Conservation (phyloP, 2,797 vertebrate genomes). For the Amblyraja radiata region DNA sequence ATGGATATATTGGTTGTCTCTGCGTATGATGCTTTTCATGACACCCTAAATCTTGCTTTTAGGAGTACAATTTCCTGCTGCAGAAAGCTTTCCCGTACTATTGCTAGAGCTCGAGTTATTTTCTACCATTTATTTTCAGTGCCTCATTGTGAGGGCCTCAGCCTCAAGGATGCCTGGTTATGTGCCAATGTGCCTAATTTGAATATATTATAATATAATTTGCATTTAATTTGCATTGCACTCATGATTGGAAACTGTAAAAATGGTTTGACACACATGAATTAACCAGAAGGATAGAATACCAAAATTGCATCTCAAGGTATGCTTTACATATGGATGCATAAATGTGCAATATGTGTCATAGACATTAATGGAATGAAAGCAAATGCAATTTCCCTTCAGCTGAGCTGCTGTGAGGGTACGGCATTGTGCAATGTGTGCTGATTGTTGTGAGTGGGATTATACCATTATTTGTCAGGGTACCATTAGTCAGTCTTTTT, state of each 20-base stretch:
- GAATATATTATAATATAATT: slow-evolving; percentile 36
- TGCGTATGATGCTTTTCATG: background rate
- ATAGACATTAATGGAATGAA: background rate
- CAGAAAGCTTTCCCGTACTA: background rate
- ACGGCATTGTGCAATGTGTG: background rate
- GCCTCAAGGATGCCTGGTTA: slow-evolving; percentile 20
- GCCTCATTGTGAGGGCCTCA: background rate
- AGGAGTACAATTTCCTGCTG: background rate
- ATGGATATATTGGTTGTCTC: background rate
- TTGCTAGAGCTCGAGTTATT: background rate
- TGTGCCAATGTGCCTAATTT: slow-evolving; percentile 34
- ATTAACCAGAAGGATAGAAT: slow-evolving; percentile 7
- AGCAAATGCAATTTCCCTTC: slow-evolving; percentile 18
- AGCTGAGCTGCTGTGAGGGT: slow-evolving; percentile 19
- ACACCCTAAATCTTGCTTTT: background rate
- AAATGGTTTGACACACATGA: slow-evolving; percentile 23
- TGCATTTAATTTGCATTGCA: slow-evolving; percentile 16
- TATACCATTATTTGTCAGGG: slow-evolving; percentile 30
- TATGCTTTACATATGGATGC: slow-evolving; percentile 8
- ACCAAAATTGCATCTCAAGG: slow-evolving; percentile 3
- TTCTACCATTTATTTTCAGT: slow-evolving; percentile 23
- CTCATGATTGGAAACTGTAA: slow-evolving; percentile 23
- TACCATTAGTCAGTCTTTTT: slow-evolving; percentile 20
- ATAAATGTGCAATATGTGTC: background rate
- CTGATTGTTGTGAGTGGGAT: background rate